Base-by-base conservation (phyloP, 2,797 vertebrate species). In the Myotis myotis region DNA sequence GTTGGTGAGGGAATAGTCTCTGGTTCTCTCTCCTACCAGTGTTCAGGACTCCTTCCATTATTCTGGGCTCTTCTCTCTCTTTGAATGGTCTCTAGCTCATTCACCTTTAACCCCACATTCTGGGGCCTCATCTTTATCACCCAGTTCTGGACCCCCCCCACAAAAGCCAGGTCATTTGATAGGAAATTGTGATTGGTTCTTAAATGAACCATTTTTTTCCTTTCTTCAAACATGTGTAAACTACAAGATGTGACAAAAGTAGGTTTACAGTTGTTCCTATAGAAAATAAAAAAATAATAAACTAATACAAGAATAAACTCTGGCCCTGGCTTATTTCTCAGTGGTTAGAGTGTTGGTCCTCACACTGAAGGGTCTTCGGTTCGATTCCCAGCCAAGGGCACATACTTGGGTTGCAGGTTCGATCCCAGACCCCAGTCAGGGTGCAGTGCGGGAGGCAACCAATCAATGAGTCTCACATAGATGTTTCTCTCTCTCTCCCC, bases 131-230 rank as follows among this genome's bases (percentile, higher is more conserved):
- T 23, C 71, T 41, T 57, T 55, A 8, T 5, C 8, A 15, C 5
- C 2, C 8, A 2, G 15, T 3, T 8, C 13, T 23, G 0, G 15
- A 41, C 11, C 22, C 16, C 5, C 5, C 9, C 13, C 12, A 60
- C 11, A 53, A 25, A 91, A 38, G 5, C 16, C 38, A 55, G 13
- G 4, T 47, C 88, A 66, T 9, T 2, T 6, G 8, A 55, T 55
- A 94, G 19, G 3, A 57, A 60, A 68, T 79, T 30, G 36, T 38
- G 3, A 10, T 30, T 74, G 33, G 2, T 17, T 30, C 11, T 62
- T 66, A 33, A 79, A 47, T 6, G 10, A 66, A 22, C 1, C 17
- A 22, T 20, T 20, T n/a, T 64, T 72, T n/a, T n/a, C 1, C 36
- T 38, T 85, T 23, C 75, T 70, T 87, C 25, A 84, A 83, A 78